These are phyloP conservation scores for Scalopus aquaticus DNA, from an alignment of 2,113 vertebrate genomes.

Conservation along the genomic window DNA sequence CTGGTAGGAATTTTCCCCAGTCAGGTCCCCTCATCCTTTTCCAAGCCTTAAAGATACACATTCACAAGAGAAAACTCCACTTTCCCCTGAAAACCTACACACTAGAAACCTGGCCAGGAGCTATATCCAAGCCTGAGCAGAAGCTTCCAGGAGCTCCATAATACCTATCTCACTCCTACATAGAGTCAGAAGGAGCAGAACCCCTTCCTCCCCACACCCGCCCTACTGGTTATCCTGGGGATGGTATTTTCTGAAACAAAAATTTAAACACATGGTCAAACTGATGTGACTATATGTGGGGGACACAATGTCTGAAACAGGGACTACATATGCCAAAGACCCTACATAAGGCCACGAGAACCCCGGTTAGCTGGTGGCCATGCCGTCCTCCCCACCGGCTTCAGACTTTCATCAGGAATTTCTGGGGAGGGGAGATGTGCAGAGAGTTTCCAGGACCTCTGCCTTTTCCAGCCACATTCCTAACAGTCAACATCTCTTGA, in stretches of 20 bases:
- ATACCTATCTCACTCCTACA: not conserved
- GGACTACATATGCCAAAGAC: not conserved
- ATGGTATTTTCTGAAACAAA: not conserved
- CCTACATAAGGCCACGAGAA: not conserved
- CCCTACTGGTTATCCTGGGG: not conserved
- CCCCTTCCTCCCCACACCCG: not conserved
- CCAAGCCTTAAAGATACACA: conserved; percentile 56
- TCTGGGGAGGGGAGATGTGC: not conserved
- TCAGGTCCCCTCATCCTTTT: not conserved
- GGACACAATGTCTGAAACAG: not conserved
- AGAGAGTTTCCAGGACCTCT: not conserved
- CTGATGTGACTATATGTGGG: not conserved
- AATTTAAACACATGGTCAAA: not conserved
- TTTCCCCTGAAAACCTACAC: not conserved
- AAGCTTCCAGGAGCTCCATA: not conserved
- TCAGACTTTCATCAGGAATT: not conserved
- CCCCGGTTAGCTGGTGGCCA: not conserved
- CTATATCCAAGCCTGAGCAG: not conserved
- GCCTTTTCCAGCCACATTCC: not conserved
- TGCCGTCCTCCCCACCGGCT: not conserved
- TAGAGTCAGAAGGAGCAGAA: not conserved
- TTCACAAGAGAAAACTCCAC: not conserved
- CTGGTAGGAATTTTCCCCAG: conserved; percentile 37
- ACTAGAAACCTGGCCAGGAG: not conserved
- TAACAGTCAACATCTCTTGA: not conserved